phyloP scores from a whole-genome alignment of 2,888 invertebrate species.

The Sericinus montela region DNA sequence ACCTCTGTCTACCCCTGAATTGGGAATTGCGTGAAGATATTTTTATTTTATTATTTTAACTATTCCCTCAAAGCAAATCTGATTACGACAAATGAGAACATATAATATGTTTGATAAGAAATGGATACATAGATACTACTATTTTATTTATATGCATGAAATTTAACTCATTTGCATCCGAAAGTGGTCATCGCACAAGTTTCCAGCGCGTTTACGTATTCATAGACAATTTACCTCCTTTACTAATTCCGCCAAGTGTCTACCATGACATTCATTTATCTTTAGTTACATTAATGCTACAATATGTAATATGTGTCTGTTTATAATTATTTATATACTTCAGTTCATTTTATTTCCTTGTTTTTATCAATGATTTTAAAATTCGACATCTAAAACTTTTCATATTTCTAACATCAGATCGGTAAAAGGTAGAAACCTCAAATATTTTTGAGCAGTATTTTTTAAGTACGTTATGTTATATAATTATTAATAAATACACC shows the following conservation, averaged over 20 bases:
- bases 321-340: constrained; percentile 47
- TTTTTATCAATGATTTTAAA: constrained; percentile 36
- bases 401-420: constrained; percentile 18
- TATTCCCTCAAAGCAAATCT: no score
- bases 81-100: no score
- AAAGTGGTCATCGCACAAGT: no score
- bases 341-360: constrained; percentile 67
- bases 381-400: constrained; percentile 41
- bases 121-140: no score
- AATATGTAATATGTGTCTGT: constrained; percentile 40
- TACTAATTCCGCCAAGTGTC: constrained; percentile 4
- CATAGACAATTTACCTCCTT: not conserved
- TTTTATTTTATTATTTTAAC: no score
- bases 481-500: not conserved
- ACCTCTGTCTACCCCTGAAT: no score
- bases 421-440: constrained; percentile 26
- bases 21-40: no score
- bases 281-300: constrained; percentile 45
- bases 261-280: constrained; percentile 2
- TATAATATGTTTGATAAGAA: no score
- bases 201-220: not conserved
- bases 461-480: constrained; percentile 8
- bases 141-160: no score
- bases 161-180: no score
- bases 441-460: constrained; percentile 28